These are phyloP conservation scores for Lycia hirtaria DNA, from an alignment of 2,888 invertebrate genomes.

Conservation along the genomic window DNA sequence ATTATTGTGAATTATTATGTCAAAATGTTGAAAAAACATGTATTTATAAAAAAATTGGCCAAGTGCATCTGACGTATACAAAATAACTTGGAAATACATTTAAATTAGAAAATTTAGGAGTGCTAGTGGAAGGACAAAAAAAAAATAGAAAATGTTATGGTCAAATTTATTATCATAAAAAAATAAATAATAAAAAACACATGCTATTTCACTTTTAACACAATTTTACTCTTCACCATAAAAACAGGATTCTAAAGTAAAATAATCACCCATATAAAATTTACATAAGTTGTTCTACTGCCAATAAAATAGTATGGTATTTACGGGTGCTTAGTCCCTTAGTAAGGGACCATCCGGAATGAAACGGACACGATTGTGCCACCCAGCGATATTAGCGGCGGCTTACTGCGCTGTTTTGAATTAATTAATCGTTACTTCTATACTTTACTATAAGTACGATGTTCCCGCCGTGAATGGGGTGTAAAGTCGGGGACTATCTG, in stretches of 20 bases:
- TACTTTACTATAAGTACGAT: constrained; percentile 16
- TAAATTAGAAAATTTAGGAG: no score
- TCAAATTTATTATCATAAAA: no score
- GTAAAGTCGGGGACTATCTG: neutral
- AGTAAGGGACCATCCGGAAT: constrained; percentile 29
- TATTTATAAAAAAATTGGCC: no score
- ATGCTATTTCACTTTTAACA: no score
- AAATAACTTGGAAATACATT: no score
- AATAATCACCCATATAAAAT: neutral
- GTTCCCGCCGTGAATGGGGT: constrained; percentile 1
- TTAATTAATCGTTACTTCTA: constrained; percentile 24
- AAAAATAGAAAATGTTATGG: no score
- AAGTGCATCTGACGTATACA: no score
- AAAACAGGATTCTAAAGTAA: neutral
- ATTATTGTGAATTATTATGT: no score
- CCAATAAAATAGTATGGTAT: neutral
- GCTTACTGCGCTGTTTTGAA: constrained; percentile 21
- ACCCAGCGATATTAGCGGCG: constrained; percentile 21
- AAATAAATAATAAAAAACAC: no score
- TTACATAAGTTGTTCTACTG: constrained; percentile 4
- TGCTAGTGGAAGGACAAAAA: no score
- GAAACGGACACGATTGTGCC: constrained; percentile 19
- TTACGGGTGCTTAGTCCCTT: constrained; percentile 24
- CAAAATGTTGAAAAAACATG: no score
- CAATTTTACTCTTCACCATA: no score